phyloP scores from a whole-genome alignment of 2,888 invertebrate species.

The Pherbina coryleti region DNA sequence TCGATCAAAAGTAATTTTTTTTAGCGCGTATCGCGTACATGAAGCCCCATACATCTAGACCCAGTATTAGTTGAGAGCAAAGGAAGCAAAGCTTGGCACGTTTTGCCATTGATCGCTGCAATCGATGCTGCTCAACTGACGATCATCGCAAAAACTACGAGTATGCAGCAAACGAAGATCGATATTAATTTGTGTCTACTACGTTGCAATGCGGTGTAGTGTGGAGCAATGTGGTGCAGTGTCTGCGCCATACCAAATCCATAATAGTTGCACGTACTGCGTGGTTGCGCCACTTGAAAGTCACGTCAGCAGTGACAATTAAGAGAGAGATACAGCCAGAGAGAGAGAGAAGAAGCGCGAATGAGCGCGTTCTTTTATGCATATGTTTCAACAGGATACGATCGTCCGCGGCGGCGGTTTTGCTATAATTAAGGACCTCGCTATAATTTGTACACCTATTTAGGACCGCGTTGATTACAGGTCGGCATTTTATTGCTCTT shows the following conservation, averaged over 20 bases:
- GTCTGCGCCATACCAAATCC: slow-evolving; percentile 62
- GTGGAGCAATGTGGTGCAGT: slow-evolving; percentile 1
- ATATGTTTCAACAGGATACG: slow-evolving; percentile 30
- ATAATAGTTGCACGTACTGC: slow-evolving; percentile 61
- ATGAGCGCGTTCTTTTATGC: background rate
- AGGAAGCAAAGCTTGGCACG: slow-evolving; percentile 20
- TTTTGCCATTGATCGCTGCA: slow-evolving; percentile 16
- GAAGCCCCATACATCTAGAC: slow-evolving; percentile 47
- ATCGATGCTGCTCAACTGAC: slow-evolving; percentile 7
- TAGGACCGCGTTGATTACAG: slow-evolving; percentile 70
- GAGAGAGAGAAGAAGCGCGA: background rate
- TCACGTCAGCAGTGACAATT: slow-evolving; percentile 35
- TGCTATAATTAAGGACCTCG: slow-evolving; percentile 70
- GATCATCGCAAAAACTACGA: background rate
- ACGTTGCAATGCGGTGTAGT: background rate
- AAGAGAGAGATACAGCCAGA: background rate
- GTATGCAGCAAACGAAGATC: slow-evolving; percentile 7
- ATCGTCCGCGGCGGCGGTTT: slow-evolving; percentile 60
- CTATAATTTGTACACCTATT: slow-evolving; percentile 70
- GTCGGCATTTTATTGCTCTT: slow-evolving; percentile 70
- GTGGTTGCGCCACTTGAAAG: slow-evolving; percentile 40
- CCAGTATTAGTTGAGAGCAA: slow-evolving; percentile 3
- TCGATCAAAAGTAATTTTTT: slow-evolving; percentile 68
- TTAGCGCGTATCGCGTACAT: slow-evolving; percentile 46
- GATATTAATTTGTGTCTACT: slow-evolving; percentile 4